Percentiles rank a stretch among this genome's conserved stretches.
phyloP scores from a whole-genome alignment of 2,797 vertebrate species.

The Sciurus vulgaris region DNA sequence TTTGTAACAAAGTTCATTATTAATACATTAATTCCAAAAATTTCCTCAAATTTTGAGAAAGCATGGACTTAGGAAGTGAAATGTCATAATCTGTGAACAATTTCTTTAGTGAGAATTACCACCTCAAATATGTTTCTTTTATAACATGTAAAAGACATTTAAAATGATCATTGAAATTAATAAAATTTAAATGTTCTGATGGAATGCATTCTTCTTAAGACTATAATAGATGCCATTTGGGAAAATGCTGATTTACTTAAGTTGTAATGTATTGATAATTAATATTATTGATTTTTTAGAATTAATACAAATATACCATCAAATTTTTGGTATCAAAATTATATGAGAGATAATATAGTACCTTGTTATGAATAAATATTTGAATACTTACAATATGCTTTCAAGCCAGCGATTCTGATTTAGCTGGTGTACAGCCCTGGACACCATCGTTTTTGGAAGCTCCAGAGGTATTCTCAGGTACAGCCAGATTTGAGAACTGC shows the following conservation, averaged over 20 bases:
- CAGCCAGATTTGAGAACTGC: background rate
- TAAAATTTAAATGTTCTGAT: constrained; percentile 41
- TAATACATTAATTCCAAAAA: background rate
- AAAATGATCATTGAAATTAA: constrained; percentile 29
- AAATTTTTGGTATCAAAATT: constrained; percentile 27
- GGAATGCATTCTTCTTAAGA: background rate
- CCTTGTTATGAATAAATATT: background rate
- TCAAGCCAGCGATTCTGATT: background rate
- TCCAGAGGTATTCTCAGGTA: background rate
- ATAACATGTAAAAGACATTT: background rate
- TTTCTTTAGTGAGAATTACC: background rate
- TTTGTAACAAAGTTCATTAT: background rate
- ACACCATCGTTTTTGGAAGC: background rate
- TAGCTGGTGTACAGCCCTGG: background rate
- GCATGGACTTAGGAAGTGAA: background rate
- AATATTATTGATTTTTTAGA: constrained; percentile 28
- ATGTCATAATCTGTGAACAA: background rate
- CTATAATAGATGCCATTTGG: background rate
- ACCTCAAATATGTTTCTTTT: constrained; percentile 10
- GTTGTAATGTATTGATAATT: background rate
- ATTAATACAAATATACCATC: background rate
- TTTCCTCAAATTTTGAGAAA: constrained; percentile 42
- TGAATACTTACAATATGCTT: background rate
- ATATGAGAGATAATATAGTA: background rate
- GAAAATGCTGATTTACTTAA: background rate